Base-by-base conservation (phyloP, 2,797 vertebrate genomes). In the Nasua narica region DNA sequence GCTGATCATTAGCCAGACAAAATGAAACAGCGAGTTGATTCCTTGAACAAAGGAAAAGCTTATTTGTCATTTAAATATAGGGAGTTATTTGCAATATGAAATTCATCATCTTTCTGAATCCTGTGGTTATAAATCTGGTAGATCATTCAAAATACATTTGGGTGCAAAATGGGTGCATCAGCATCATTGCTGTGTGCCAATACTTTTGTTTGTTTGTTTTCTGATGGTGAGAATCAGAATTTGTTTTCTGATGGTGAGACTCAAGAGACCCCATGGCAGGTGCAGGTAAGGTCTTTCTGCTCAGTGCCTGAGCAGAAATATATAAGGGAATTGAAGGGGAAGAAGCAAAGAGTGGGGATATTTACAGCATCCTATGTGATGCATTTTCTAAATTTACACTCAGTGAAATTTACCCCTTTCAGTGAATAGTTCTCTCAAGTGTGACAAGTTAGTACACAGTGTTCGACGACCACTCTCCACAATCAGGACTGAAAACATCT, bases 1-100 rank as follows among this genome's bases (percentile, higher is more conserved):
- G 14, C 97, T 95, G 96, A 94, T 40, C 96, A 96, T 96, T 96
- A 95, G 96, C 95, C 94, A 95, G 97, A 91, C 89, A 96, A 48
- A 96, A 94, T 77, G 96, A 97, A 98, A 88, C 84, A 97, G 60
- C 43, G 0, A 91, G 84, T 84, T 96, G 96, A 67, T 97, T 98
- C 92, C 96, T 81, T 95, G 87, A 97, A 79, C 83, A 91, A 89
- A 56, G 29, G 76, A 97, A 98, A 98, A 60, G 52, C 79, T 21
- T 97, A 29, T 93, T 87, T 97, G 97, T 92, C 18, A 84, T 86
- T 92, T 96, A 96, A 97, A 97, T 93, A 95, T 96, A 95, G 76
- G 16, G 18, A 81, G 87, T 79, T 98, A 46, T 76, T 97, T 97
- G 92, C 92, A 95, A 96, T 91, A 96, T 85, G 65, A 87, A 95